Evolutionary conservation across 2,888 invertebrate genomes (phyloP).

Genomic region (Phortica okadai): DNA sequence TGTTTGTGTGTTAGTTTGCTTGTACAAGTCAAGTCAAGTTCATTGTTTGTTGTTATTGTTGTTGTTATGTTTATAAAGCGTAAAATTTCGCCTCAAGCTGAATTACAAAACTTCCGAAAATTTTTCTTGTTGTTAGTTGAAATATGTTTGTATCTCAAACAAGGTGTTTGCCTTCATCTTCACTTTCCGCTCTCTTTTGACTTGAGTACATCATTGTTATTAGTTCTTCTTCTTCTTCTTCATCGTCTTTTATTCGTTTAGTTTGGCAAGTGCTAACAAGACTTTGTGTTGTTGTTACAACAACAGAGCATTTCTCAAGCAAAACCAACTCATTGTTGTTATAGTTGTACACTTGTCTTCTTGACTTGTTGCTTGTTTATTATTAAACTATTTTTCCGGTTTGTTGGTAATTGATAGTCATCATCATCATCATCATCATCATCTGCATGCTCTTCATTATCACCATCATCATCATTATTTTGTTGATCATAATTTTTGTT

Average conservation of each 20-base stretch:
- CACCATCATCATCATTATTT: slow-evolving; percentile 41
- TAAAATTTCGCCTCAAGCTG: slow-evolving; percentile 56
- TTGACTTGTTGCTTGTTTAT: slow-evolving; percentile 47
- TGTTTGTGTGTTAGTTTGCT: slow-evolving; percentile 44
- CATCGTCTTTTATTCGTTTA: not conserved
- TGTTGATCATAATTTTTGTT: slow-evolving; percentile 37
- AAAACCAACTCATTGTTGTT: slow-evolving; percentile 41
- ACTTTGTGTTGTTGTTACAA: slow-evolving; percentile 26
- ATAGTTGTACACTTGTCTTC: slow-evolving; percentile 43
- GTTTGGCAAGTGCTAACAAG: slow-evolving; percentile 18
- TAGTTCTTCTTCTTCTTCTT: slow-evolving; percentile 19
- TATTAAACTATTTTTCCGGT: slow-evolving; percentile 58
- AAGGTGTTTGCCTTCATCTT: not conserved
- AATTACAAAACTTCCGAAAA: slow-evolving; percentile 57
- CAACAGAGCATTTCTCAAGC: too few relatives aligned
- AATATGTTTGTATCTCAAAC: not conserved
- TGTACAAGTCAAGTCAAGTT: slow-evolving; percentile 33
- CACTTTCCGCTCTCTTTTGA: not conserved
- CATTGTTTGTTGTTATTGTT: slow-evolving; percentile 36
- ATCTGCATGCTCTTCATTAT: slow-evolving; percentile 28
- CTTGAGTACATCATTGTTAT: too few relatives aligned
- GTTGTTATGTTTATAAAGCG: slow-evolving; percentile 62
- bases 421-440: slow-evolving; percentile 45
- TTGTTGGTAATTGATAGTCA: slow-evolving; percentile 56
- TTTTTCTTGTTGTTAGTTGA: slow-evolving; percentile 39